phyloP scores from a whole-genome alignment of 2,797 vertebrate species.

The Hyperoplus immaculatus region DNA sequence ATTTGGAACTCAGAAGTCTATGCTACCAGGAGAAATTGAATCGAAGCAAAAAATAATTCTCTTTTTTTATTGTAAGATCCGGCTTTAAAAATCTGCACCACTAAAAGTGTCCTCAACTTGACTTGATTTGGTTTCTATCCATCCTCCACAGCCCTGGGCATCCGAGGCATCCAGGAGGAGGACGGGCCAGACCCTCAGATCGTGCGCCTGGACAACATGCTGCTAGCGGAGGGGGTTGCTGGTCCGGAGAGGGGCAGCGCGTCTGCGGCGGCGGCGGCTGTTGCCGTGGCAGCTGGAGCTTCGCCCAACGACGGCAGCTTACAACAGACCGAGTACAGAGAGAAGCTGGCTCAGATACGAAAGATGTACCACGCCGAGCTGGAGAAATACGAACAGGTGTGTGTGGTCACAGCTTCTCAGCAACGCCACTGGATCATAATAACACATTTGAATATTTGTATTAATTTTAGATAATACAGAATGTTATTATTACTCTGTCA shows the following conservation, averaged over 20 bases:
- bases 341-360: slow-evolving; percentile 87
- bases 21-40: no score
- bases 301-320: slow-evolving; percentile 80
- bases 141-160: slow-evolving; percentile 75
- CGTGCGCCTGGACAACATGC: slow-evolving; percentile 86
- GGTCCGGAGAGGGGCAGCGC: slow-evolving; percentile 83
- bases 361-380: slow-evolving; percentile 87
- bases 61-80: no score
- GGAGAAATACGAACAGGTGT: slow-evolving; percentile 88
- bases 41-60: background rate
- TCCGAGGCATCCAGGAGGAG: slow-evolving; percentile 81
- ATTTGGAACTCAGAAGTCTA: no score
- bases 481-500: no score
- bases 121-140: background rate
- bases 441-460: no score
- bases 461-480: no score
- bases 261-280: slow-evolving; percentile 76
- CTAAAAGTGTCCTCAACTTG: background rate
- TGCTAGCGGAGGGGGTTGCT: slow-evolving; percentile 86
- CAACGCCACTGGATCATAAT: no score
- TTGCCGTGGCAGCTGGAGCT: slow-evolving; percentile 77
- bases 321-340: slow-evolving; percentile 86
- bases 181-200: slow-evolving; percentile 82
- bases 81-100: background rate
- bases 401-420: background rate